A percentile compares a stretch with the other conserved stretches of the same genome.
These are phyloP conservation scores for Pentalonia nigronervosa DNA, from an alignment of 1,140 invertebrate genomes.

Conservation along the genomic window DNA sequence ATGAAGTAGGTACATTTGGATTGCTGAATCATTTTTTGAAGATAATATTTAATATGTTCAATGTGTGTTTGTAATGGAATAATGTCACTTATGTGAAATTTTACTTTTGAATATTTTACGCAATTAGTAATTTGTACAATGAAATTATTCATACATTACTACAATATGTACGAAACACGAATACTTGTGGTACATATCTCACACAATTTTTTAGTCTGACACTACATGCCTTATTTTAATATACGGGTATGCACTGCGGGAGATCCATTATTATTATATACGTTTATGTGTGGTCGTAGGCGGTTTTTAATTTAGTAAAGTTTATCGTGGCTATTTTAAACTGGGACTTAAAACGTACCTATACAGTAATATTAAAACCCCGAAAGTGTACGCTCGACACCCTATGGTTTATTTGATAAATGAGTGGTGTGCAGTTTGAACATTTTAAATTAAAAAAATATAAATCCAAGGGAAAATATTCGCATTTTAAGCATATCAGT, in stretches of 20 bases:
- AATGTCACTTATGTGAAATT: neutral
- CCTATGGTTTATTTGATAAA: constrained; percentile 34
- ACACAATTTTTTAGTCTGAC: neutral
- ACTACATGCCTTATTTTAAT: constrained; percentile 35
- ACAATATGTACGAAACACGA: neutral
- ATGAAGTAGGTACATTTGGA: neutral
- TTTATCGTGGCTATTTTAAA: constrained; percentile 8
- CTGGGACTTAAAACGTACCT: constrained; percentile 2
- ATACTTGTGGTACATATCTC: neutral
- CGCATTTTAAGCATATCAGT: neutral
- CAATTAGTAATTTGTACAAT: neutral
- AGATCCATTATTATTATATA: constrained; percentile 24
- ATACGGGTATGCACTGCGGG: neutral
- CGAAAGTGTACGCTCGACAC: constrained; percentile 17
- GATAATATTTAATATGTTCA: neutral
- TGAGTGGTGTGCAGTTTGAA: neutral
- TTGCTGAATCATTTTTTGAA: neutral
- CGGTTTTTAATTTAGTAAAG: constrained; percentile 46
- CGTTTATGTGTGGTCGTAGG: constrained; percentile 3
- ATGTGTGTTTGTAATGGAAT: neutral
- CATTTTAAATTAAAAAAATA: constrained; percentile 22
- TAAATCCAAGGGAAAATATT: neutral
- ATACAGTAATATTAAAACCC: constrained; percentile 1
- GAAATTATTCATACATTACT: constrained; percentile 12
- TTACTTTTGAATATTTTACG: neutral